Evolutionary conservation across 2,113 vertebrate species (phyloP).

Genomic region (Xiphias gladius): DNA sequence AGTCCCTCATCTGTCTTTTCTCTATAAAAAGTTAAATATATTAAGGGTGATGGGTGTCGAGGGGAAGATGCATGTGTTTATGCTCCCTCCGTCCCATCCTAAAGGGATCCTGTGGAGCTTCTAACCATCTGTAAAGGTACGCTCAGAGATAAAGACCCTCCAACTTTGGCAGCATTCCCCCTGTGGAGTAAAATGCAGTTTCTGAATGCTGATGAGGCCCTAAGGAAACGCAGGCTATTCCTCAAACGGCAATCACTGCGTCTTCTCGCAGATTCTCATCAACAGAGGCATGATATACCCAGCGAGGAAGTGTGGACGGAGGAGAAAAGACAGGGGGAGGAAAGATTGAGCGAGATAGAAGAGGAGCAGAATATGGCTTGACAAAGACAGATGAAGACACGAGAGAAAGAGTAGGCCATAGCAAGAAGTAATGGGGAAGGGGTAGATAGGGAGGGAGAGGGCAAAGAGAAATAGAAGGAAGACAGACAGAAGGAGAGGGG

Average conservation of each 20-base stretch:
- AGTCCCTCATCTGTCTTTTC: conserved; percentile 61
- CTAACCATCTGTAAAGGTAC: conserved; percentile 67
- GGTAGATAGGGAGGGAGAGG: conserved; percentile 58
- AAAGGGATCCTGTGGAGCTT: conserved; percentile 51
- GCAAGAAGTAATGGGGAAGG: conserved; percentile 69
- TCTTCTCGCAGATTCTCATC: conserved; percentile 74
- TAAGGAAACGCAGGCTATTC: conserved; percentile 63
- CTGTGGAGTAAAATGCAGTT: conserved; percentile 39
- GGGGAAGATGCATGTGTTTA: conserved; percentile 60
- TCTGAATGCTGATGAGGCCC: conserved; percentile 67
- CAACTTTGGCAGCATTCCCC: conserved; percentile 63
- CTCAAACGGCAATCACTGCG: conserved; percentile 66
- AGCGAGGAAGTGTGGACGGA: conserved; percentile 51
- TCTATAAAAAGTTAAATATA: conserved; percentile 54
- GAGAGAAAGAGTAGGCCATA: conserved; percentile 70
- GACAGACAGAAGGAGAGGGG: conserved; percentile 62
- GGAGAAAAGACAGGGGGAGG: conserved; percentile 51
- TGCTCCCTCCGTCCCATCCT: conserved; percentile 23
- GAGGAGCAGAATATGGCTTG: conserved; percentile 68
- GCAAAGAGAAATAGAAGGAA: conserved; percentile 70
- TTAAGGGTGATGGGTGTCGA: conserved; percentile 52
- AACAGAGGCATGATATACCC: conserved; percentile 65
- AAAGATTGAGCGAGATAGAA: conserved; percentile 69
- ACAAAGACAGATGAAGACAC: conserved; percentile 82
- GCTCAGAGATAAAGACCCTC: conserved; percentile 68